Conservation (phyloP, 2,888 invertebrate genomes). For the Dicranocentrus wangi region DNA sequence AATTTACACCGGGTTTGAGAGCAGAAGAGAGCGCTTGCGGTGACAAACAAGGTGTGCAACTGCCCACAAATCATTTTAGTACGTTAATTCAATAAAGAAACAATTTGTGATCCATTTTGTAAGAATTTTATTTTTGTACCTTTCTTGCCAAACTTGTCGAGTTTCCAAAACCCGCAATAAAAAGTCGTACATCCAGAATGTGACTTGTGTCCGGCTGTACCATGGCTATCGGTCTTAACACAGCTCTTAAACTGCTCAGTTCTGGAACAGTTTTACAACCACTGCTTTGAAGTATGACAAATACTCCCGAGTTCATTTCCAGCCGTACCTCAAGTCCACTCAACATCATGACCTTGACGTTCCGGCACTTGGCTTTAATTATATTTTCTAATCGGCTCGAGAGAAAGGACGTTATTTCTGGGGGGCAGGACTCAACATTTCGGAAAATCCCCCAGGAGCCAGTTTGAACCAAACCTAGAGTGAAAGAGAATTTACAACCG, state of each 20-base stretch:
- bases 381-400: slow-evolving; percentile 12
- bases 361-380: slow-evolving; percentile 16
- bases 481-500: background rate
- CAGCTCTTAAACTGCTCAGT: slow-evolving; percentile 1
- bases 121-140: too few relatives aligned
- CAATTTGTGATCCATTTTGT: too few relatives aligned
- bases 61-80: too few relatives aligned
- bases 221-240: slow-evolving; percentile 21
- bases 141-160: slow-evolving; percentile 19
- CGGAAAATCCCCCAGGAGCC: slow-evolving; percentile 32
- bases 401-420: background rate
- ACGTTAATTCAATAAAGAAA: too few relatives aligned
- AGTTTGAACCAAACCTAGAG: slow-evolving; percentile 25
- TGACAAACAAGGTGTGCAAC: slow-evolving; percentile 16
- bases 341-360: slow-evolving; percentile 22
- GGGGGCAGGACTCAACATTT: background rate
- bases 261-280: background rate
- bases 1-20: slow-evolving; percentile 5
- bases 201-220: slow-evolving; percentile 23
- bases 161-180: slow-evolving; percentile 43
- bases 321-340: slow-evolving; percentile 25
- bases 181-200: slow-evolving; percentile 38
- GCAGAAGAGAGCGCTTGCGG: background rate
- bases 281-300: slow-evolving; percentile 6
- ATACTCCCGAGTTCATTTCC: slow-evolving; percentile 22